Evolutionary conservation across 2,113 vertebrate species (phyloP), one percentile per base, ranked within the genome.

Genomic region (Bubo blakistoni): DNA sequence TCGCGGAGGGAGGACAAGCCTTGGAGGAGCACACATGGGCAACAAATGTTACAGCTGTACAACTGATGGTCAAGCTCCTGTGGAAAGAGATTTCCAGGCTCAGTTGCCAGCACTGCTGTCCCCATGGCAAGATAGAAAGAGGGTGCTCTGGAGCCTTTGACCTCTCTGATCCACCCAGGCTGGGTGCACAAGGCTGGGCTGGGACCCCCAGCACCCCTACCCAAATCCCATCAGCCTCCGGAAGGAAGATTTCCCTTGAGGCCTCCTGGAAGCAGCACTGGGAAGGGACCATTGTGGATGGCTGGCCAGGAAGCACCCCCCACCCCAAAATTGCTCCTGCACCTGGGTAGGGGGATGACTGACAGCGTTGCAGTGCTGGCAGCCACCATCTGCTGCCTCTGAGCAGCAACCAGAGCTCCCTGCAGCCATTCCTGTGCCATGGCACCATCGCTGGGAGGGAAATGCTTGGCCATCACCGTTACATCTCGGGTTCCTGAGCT

Each of bases 21-120:
- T 36, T 2, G 13, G 72, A 54, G 86, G 61, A 91, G 27, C 61
- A 90, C 87, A 94, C 34, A 29, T 91, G 84, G 90, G 58, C 70
- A 89, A 62, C 94, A 95, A 89, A 96, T 94, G 87, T 70, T 93
- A 81, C 89, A 95, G 81, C 93, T 96, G 89, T 4, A 1, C 58
- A 18, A 9, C 3, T 5, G 11, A 26, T 87, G 78, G 47, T 52
- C 36, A 32, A 6, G 49, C 27, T 87, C 74, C 70, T 5, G 25
- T 58, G 57, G 36, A 72, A 79, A 55, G 69, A 47, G 42, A 3
- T 34, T 90, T 66, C 30, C 58, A 69, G 58, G 36, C 0, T 5
- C 38, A 59, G 55, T 26, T 71, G 73, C 36, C 63, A 88, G 55
- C 34, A 12, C 27, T 81, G 51, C 55, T 74, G 38, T 62, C 29